Percentiles rank a stretch among this genome's conserved stretches.
These are phyloP conservation scores for Brachypodius melanocephalos DNA, from an alignment of 2,113 vertebrate genomes.

Conservation along the genomic window DNA sequence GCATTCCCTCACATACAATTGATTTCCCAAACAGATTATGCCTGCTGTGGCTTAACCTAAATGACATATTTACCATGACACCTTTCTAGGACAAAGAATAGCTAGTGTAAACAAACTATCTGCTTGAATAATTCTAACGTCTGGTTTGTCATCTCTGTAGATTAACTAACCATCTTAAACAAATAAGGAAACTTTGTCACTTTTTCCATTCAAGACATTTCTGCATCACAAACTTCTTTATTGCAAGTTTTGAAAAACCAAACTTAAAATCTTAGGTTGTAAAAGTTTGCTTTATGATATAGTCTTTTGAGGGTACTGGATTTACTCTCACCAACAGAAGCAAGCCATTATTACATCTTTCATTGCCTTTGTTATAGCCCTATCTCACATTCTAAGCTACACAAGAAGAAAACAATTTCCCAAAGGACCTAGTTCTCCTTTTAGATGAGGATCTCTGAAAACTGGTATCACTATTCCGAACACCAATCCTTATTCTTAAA, in stretches of 20 bases:
- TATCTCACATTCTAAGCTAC: slow-evolving; percentile 23
- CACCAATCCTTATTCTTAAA: slow-evolving; percentile 30
- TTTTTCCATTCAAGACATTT: neutral
- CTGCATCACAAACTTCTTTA: neutral
- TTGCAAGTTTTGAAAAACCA: neutral
- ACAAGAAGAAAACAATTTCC: slow-evolving; percentile 30
- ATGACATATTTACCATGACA: neutral
- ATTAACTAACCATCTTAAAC: neutral
- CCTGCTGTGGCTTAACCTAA: neutral
- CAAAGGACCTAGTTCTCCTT: slow-evolving; percentile 4
- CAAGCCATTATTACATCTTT: slow-evolving; percentile 2
- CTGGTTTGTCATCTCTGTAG: neutral
- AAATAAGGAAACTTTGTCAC: neutral
- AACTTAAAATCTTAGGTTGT: neutral
- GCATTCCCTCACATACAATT: neutral
- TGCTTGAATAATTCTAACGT: neutral
- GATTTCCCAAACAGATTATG: neutral
- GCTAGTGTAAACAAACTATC: neutral
- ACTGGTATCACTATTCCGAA: neutral
- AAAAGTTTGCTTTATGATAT: neutral
- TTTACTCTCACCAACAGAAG: neutral
- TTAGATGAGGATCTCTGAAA: slow-evolving; percentile 23
- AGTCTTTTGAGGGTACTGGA: neutral
- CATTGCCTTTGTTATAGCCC: neutral
- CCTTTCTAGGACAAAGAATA: neutral